Percentiles rank a stretch among this genome's conserved stretches.
phyloP scores from a whole-genome alignment of 2,797 vertebrate species.

The Enteromius viviparus region DNA sequence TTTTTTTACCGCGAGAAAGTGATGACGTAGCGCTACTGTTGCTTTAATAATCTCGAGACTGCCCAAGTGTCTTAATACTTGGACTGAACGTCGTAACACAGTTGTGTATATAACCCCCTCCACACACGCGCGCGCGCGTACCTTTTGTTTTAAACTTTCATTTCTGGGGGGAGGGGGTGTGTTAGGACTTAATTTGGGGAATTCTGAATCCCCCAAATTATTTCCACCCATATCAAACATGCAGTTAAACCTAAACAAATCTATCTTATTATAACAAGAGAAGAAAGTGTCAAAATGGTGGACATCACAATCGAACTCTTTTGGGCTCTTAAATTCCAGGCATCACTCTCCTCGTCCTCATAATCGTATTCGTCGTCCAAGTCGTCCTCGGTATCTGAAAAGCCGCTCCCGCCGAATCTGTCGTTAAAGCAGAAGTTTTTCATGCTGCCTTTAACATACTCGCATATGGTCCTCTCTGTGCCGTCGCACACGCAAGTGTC shows the following conservation, averaged over 20 bases:
- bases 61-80: not conserved
- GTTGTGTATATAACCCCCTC: not conserved
- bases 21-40: not conserved
- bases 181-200: not conserved
- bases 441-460: conserved; percentile 94
- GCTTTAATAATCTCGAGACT: not conserved
- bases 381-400: conserved; percentile 71
- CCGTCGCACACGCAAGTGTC: conserved; percentile 95
- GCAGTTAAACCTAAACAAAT: not conserved
- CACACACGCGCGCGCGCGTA: not conserved
- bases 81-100: not conserved
- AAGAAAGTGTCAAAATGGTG: conserved; percentile 68
- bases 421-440: conserved; percentile 89
- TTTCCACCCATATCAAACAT: not conserved
- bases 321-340: conserved; percentile 46
- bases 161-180: not conserved
- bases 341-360: conserved; percentile 59
- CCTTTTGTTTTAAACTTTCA: conserved; percentile 2
- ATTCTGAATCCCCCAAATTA: not conserved
- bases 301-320: conserved; percentile 68
- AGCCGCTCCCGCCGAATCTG: conserved; percentile 75
- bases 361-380: conserved; percentile 71
- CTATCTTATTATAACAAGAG: conserved; percentile 52
- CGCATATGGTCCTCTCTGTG: conserved; percentile 91
- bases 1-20: not conserved